Conservation (phyloP, 2,113 vertebrate species). For the Proteles cristata region DNA sequence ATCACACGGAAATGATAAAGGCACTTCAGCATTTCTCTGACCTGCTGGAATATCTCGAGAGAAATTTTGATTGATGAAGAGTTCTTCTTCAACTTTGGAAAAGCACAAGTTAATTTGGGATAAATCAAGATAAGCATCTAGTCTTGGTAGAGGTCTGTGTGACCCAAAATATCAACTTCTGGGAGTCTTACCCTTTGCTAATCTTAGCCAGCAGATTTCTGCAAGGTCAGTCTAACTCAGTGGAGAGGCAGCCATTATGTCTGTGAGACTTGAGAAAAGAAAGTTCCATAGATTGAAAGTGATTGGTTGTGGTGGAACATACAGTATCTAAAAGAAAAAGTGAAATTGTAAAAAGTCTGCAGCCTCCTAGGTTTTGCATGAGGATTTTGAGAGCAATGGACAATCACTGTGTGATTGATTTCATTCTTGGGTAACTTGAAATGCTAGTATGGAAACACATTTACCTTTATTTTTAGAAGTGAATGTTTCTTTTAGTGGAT, state of each 20-base stretch:
- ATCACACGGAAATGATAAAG: slow-evolving; percentile 8
- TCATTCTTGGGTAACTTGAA: slow-evolving; percentile 42
- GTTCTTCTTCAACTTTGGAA: background rate
- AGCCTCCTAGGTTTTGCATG: background rate
- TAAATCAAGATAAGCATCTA: background rate
- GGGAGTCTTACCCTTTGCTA: background rate
- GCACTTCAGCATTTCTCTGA: background rate
- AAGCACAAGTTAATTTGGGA: slow-evolving; percentile 1
- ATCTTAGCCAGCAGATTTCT: background rate
- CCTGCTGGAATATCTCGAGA: background rate
- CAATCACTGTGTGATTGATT: background rate
- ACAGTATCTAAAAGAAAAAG: background rate
- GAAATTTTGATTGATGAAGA: background rate
- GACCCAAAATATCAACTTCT: background rate
- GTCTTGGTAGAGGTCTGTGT: background rate
- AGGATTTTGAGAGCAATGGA: slow-evolving; percentile 11
- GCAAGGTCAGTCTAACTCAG: background rate
- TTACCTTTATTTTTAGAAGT: slow-evolving; percentile 46
- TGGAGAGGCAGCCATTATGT: background rate
- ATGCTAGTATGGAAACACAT: background rate
- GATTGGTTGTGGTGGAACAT: background rate
- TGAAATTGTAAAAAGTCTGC: background rate
- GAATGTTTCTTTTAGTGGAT: background rate
- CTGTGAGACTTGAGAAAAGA: background rate
- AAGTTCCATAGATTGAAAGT: background rate